Evolutionary conservation across 2,113 vertebrate genomes (phyloP).

Genomic region (Phaethon lepturus): DNA sequence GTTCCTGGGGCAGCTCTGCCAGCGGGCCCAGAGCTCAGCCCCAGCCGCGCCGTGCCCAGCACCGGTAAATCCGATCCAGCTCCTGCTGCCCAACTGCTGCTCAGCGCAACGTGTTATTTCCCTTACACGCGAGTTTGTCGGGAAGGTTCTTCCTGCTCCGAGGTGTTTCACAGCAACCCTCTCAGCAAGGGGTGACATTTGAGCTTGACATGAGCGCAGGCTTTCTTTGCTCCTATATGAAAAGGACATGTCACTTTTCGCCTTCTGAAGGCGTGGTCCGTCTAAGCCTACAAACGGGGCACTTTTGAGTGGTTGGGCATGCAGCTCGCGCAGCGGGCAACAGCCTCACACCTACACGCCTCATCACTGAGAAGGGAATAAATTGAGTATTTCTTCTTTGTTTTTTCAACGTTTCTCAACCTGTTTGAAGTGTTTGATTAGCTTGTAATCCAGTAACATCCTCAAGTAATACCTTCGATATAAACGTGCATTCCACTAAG

Average conservation of each 20-base stretch:
- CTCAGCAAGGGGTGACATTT: not conserved
- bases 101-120: fast-evolving
- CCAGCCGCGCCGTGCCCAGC: not conserved
- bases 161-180: not conserved
- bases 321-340: not conserved
- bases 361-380: not conserved
- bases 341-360: not conserved
- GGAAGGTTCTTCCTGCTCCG: not conserved
- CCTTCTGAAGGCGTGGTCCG: not conserved
- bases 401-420: not conserved
- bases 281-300: no score
- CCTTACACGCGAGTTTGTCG: fast-evolving
- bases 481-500: not conserved
- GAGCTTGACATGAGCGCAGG: not conserved
- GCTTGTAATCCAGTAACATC: not conserved
- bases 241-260: not conserved
- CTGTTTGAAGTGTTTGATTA: not conserved
- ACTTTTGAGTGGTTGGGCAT: not conserved
- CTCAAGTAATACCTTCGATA: not conserved
- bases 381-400: not conserved
- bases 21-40: not conserved
- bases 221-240: not conserved
- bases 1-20: not conserved
- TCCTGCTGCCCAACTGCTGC: not conserved
- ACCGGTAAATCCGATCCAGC: not conserved